Evolutionary conservation across 2,797 vertebrate species (phyloP).

Genomic region (Vireo griseus): DNA sequence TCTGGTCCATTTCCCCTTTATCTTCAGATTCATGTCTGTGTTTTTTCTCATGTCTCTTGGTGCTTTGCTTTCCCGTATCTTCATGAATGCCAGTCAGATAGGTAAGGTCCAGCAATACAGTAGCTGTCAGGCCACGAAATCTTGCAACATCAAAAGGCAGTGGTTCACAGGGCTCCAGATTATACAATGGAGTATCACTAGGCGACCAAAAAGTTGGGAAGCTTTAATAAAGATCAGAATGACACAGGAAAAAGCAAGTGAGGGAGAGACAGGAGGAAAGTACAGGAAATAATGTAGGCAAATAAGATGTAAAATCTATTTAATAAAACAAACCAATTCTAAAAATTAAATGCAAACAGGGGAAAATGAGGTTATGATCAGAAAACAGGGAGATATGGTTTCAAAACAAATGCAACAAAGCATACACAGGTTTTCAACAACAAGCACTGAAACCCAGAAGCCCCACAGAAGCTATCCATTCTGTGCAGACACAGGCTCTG

Average conservation of each 20-base stretch:
- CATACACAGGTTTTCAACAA: conserved; percentile 2
- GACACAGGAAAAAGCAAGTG: conserved; percentile 92
- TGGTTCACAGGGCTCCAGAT: conserved; percentile 96
- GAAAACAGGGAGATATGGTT: conserved; percentile 49
- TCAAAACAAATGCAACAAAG: conserved; percentile 56
- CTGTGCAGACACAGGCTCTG: neutral
- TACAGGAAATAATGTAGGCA: conserved; percentile 78
- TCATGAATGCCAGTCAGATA: conserved; percentile 95
- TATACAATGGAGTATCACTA: conserved; percentile 98
- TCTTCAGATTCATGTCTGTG: conserved; percentile 83
- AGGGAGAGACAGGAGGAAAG: conserved; percentile 88
- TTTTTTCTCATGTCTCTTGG: conserved; percentile 88
- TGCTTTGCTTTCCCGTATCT: conserved; percentile 82
- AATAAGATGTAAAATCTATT: conserved; percentile 65
- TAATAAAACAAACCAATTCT: conserved; percentile 47
- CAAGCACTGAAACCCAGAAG: neutral
- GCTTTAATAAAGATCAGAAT: conserved; percentile 94
- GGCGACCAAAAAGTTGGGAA: conserved; percentile 99
- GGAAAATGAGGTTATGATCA: conserved; percentile 59
- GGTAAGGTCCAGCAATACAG: conserved; percentile 94
- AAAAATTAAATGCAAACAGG: conserved; percentile 52
- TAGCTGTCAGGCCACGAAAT: conserved; percentile 91
- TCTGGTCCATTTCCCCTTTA: conserved; percentile 77
- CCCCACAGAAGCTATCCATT: neutral
- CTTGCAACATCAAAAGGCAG: conserved; percentile 93